Conservation (phyloP, 2,888 invertebrate species). For the Andrena praecox region DNA sequence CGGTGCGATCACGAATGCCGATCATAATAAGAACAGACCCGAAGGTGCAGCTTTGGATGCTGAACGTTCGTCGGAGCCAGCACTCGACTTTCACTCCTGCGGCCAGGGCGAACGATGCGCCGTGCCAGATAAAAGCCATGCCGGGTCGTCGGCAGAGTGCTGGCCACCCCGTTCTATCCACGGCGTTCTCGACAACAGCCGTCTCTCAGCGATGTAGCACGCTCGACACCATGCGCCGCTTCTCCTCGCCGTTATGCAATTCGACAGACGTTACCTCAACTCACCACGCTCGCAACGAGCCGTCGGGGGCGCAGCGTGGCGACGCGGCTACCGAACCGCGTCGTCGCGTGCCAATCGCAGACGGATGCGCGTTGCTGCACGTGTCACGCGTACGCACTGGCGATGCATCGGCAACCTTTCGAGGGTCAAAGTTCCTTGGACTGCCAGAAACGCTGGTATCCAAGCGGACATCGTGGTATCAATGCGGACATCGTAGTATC, state of each 20-base stretch:
- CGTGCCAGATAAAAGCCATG: conserved; percentile 68
- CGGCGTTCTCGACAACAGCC: conserved; percentile 2
- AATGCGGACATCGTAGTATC: too few relatives aligned
- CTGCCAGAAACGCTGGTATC: background rate
- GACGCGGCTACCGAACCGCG: conserved; percentile 18
- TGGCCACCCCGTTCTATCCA: conserved; percentile 29
- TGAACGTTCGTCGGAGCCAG: conserved; percentile 48
- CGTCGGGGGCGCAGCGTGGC: conserved; percentile 14
- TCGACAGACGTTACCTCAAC: conserved; percentile 72
- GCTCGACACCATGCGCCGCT: conserved; percentile 33
- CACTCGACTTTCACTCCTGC: conserved; percentile 77
- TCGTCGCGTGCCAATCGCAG: conserved; percentile 37
- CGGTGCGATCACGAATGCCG: conserved; percentile 9
- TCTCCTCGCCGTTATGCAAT: conserved; percentile 69
- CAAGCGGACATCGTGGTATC: too few relatives aligned
- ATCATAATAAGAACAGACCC: conserved; percentile 32
- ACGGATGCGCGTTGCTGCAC: conserved; percentile 16
- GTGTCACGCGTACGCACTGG: conserved; percentile 8
- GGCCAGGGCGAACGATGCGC: conserved; percentile 67
- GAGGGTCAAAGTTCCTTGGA: background rate
- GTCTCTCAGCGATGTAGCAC: conserved; percentile 23
- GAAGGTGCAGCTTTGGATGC: conserved; percentile 57
- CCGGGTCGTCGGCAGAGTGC: conserved; percentile 44
- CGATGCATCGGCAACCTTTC: conserved; percentile 21
- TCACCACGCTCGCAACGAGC: conserved; percentile 21